Percentiles rank a stretch among this genome's conserved stretches.
phyloP scores from a whole-genome alignment of 2,888 invertebrate species.

The Acronicta leporina region DNA sequence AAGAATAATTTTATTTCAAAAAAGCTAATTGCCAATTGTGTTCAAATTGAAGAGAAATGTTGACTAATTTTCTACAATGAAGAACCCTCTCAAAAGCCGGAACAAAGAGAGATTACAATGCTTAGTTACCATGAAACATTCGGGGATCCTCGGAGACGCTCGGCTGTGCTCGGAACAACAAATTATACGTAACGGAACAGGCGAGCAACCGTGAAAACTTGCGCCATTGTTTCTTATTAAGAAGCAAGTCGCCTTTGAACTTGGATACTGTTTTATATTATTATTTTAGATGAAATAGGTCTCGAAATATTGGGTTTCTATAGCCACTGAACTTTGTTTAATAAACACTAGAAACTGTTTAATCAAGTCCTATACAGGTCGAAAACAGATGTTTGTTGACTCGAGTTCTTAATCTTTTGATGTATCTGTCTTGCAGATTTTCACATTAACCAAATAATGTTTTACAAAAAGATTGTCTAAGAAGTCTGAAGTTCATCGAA shows the following conservation, averaged over 20 bases:
- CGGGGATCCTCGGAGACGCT: constrained; percentile 25
- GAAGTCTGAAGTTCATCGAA: constrained; percentile 19
- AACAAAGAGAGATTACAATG: constrained; percentile 58
- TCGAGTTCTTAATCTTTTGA: constrained; percentile 42
- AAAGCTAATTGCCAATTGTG: constrained; percentile 57
- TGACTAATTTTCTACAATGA: constrained; percentile 58
- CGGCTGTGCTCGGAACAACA: constrained; percentile 32
- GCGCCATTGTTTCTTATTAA: constrained; percentile 36
- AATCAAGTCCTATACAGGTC: constrained; percentile 48
- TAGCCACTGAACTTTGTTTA: constrained; percentile 38
- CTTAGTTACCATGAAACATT: constrained; percentile 42
- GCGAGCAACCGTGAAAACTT: constrained; percentile 37
- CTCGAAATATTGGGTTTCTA: constrained; percentile 38
- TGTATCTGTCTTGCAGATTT: constrained; percentile 27
- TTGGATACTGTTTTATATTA: constrained; percentile 46
- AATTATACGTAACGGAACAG: constrained; percentile 42
- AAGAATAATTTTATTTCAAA: constrained; percentile 45
- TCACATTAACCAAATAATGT: constrained; percentile 40
- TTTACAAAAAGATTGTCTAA: constrained; percentile 28
- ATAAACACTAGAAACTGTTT: constrained; percentile 43
- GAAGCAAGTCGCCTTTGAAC: constrained; percentile 47
- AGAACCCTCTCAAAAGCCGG: constrained; percentile 53
- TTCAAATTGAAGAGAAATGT: constrained; percentile 50
- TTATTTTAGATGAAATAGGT: constrained; percentile 39
- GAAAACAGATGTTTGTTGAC: constrained; percentile 28